phyloP scores from a whole-genome alignment of 2,888 invertebrate species.

The Andrena trimmerana region DNA sequence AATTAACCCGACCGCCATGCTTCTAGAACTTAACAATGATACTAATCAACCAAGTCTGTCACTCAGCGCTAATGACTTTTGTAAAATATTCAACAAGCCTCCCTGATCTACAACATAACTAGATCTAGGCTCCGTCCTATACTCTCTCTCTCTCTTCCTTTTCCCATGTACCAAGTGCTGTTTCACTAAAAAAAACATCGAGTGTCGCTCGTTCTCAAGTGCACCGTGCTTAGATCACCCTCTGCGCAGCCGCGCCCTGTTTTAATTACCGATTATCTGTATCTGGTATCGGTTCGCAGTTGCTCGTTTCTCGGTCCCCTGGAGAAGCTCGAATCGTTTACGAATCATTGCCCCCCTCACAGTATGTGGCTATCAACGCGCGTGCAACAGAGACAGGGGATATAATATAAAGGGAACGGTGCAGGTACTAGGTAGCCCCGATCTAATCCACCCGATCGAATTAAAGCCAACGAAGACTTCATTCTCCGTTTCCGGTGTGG shows the following conservation, averaged over 20 bases:
- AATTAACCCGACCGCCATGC: neutral
- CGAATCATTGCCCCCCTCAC: neutral
- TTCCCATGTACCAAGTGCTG: neutral
- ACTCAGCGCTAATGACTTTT: no score
- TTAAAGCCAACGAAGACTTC: conserved; percentile 57
- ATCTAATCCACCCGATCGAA: conserved; percentile 47
- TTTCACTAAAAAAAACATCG: neutral
- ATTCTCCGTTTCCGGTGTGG: conserved; percentile 54
- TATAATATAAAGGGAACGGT: conserved; percentile 17
- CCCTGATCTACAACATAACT: no score
- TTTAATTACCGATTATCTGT: conserved; percentile 3
- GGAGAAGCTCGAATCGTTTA: neutral
- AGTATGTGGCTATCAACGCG: neutral
- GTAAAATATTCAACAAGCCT: no score
- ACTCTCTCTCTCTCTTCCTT: neutral
- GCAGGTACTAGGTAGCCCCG: conserved; percentile 3
- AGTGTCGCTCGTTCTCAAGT: neutral
- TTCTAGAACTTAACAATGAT: no score
- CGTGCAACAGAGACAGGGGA: conserved; percentile 12
- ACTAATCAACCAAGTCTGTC: no score
- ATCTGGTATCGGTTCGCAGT: neutral
- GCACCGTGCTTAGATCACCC: neutral
- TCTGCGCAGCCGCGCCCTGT: neutral
- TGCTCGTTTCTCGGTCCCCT: neutral
- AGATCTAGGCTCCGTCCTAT: neutral